Base-by-base conservation (phyloP, 2,888 invertebrate species). In the Balanococcus diminutus region DNA sequence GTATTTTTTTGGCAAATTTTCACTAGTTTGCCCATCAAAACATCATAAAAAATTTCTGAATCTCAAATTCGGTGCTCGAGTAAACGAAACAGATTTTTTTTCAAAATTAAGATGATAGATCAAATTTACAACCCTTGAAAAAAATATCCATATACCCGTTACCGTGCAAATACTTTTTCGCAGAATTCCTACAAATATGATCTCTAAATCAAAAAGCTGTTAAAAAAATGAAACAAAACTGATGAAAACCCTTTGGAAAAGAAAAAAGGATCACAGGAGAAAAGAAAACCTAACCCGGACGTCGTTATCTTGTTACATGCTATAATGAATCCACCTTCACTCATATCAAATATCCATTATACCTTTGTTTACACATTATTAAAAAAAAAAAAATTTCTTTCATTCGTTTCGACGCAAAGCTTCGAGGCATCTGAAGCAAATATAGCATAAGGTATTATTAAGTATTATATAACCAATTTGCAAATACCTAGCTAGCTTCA, bases 401-500 rank as follows among this genome's bases (percentile, higher is more conserved):
- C n/a, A 36, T 36, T n/a, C 46, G n/a, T 46, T 6, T 56, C 19
- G 61, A 25, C 22, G n/a, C n/a, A n/a, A 22, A 61, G 61, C 25
- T 9, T 61, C 11, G 1, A 22, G 11, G 61, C 9, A 1, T 8
- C 5, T 8, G 11, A 39, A 39, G 39, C n/a, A n/a, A n/a, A n/a
- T n/a, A n/a, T n/a, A n/a, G 46, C n/a, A 46, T n/a, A 46, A n/a
- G 25, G 5, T 22, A 67, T 3, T 25, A 67, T 25, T 25, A 22
- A 22, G 72, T 72, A 72, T 72, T 72, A n/a, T 72, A 72, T 72
- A 72, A 32, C 72, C 72, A 72, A 72, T 72, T 72, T 72, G 31
- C 32, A 28, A 72, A 46, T 46, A n/a, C 0, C n/a, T 1, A 42
- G 42, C 16, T 14, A n/a, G 3, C 4, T 11, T 4, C 3, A 46